A percentile compares a stretch with the other conserved stretches of the same genome.
phyloP scores from a whole-genome alignment of 2,888 invertebrate species.

The Amblyteles armatorius region DNA sequence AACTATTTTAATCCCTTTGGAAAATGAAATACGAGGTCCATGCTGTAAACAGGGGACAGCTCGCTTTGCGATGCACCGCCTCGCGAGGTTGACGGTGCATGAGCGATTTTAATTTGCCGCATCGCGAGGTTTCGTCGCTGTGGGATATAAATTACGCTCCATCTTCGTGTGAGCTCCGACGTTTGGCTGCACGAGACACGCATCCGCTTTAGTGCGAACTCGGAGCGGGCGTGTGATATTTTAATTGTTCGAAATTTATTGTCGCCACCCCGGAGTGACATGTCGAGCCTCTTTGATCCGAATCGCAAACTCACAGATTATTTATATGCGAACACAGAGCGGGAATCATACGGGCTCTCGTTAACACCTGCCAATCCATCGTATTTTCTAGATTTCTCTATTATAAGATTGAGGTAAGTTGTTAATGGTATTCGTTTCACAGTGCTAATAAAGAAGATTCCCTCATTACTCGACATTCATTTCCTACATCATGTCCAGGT shows the following conservation, averaged over 20 bases:
- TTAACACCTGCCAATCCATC: constrained; percentile 31
- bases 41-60: constrained; percentile 17
- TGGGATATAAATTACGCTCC: constrained; percentile 67
- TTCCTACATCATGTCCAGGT: not conserved
- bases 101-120: constrained; percentile 67
- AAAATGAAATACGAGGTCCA: constrained; percentile 77
- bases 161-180: constrained; percentile 57
- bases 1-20: constrained; percentile 76
- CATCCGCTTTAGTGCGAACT: constrained; percentile 46
- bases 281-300: constrained; percentile 68
- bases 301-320: constrained; percentile 32
- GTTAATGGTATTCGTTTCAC: not conserved
- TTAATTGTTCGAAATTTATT: constrained; percentile 78
- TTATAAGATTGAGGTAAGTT: constrained; percentile 11
- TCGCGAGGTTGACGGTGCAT: constrained; percentile 22
- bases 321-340: constrained; percentile 28
- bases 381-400: constrained; percentile 36
- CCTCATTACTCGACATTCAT: not conserved
- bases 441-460: not conserved
- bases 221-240: constrained; percentile 72
- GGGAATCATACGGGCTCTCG: constrained; percentile 40
- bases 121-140: constrained; percentile 67
- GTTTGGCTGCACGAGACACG: constrained; percentile 50
- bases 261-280: constrained; percentile 60
- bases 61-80: constrained; percentile 44